phyloP scores from a whole-genome alignment of 2,888 invertebrate species.

The Periphyllus acericola region DNA sequence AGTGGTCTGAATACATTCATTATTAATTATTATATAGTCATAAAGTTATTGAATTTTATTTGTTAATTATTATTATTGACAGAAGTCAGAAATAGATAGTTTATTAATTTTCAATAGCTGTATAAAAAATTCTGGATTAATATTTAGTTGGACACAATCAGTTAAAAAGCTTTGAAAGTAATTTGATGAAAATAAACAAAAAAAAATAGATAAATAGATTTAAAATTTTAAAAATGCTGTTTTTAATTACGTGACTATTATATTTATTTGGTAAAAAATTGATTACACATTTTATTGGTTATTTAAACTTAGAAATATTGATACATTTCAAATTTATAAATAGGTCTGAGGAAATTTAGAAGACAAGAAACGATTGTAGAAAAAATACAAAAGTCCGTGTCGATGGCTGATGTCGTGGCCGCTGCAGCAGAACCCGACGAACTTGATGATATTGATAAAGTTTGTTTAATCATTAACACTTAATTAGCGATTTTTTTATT shows the following conservation, averaged over 20 bases:
- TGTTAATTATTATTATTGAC: no score
- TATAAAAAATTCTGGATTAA: no score
- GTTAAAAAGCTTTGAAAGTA: no score
- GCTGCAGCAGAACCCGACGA: constrained; percentile 77
- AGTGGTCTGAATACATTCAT: no score
- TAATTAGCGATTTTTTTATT: neutral
- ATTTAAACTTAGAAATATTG: neutral
- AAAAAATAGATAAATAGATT: neutral
- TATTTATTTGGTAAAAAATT: neutral
- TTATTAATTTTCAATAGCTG: no score
- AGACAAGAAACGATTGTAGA: constrained; percentile 91
- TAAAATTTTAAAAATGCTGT: neutral
- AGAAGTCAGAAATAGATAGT: no score
- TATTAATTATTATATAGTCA: no score
- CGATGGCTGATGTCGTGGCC: constrained; percentile 72
- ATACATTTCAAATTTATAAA: constrained; percentile 10
- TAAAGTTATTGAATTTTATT: no score
- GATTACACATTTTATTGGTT: neutral
- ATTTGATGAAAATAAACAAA: neutral
- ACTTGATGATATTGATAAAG: constrained; percentile 90
- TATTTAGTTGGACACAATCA: no score
- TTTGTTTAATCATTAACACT: neutral
- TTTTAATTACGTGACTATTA: neutral
- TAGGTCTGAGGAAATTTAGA: constrained; percentile 80
- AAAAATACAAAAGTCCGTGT: constrained; percentile 85